Percentiles rank a stretch among this genome's conserved stretches.
These are phyloP conservation scores for Oreotragus oreotragus DNA, from an alignment of 2,113 vertebrate genomes.

Conservation along the genomic window DNA sequence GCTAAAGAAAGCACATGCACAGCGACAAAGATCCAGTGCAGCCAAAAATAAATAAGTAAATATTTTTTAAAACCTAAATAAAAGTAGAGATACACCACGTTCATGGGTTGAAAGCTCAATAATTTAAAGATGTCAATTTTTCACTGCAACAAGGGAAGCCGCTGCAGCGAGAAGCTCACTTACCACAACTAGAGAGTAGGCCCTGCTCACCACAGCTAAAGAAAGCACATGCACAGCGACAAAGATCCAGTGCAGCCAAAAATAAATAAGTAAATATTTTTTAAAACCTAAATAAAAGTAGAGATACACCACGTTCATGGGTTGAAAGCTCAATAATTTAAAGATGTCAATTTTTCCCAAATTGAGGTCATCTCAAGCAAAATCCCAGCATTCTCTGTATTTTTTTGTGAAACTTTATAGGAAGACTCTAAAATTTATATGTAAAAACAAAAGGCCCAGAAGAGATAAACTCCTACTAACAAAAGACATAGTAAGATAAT, in stretches of 20 bases:
- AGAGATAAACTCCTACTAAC: background rate
- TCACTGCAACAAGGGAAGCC: background rate
- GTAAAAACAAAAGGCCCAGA: background rate
- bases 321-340: background rate
- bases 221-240: background rate
- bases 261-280: background rate
- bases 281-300: background rate
- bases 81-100: background rate
- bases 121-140: no score
- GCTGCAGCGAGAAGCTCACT: background rate
- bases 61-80: background rate
- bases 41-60: background rate
- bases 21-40: background rate
- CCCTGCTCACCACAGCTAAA: background rate
- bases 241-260: background rate
- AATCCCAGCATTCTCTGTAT: background rate
- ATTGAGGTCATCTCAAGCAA: background rate
- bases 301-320: background rate
- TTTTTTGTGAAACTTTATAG: background rate
- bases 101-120: no score
- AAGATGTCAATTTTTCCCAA: background rate
- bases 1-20: background rate
- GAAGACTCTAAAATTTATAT: background rate
- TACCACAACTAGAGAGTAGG: background rate
- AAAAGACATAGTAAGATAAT: background rate